Evolutionary conservation across 2,113 vertebrate genomes (phyloP).

Genomic region (Psittacara wagleri): DNA sequence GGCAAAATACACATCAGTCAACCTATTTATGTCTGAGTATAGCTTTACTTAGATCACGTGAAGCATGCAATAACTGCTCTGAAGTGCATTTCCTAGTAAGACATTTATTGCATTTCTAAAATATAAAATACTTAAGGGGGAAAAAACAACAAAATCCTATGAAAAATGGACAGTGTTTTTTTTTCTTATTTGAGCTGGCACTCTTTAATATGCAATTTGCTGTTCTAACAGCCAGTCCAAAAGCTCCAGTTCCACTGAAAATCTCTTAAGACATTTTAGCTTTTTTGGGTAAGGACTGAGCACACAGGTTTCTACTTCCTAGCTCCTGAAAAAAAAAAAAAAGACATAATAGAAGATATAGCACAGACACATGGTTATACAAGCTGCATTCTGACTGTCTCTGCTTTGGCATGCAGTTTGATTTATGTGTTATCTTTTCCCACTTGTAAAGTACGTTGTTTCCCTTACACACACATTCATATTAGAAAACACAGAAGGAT

Average conservation of each 20-base stretch:
- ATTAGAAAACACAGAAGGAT: neutral
- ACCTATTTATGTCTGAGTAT: neutral
- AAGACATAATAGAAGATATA: neutral
- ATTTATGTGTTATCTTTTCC: slow-evolving; percentile 25
- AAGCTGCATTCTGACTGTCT: neutral
- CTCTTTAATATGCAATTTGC: neutral
- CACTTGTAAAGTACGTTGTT: neutral
- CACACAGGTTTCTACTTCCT: neutral
- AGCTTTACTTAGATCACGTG: neutral
- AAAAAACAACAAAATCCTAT: neutral
- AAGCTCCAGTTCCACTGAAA: neutral
- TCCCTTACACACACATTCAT: neutral
- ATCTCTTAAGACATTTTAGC: neutral
- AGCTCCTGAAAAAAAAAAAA: neutral
- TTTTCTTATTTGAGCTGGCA: neutral
- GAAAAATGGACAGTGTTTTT: neutral
- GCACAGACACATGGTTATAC: neutral
- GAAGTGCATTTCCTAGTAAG: neutral
- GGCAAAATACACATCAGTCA: neutral
- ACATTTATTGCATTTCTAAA: neutral
- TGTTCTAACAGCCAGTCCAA: neutral
- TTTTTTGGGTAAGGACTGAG: neutral
- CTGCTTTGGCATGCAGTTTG: neutral
- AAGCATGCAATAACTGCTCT: neutral
- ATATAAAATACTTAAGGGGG: neutral